phyloP scores from a whole-genome alignment of 2,797 vertebrate genomes.

The Ptychadena robeensis region DNA sequence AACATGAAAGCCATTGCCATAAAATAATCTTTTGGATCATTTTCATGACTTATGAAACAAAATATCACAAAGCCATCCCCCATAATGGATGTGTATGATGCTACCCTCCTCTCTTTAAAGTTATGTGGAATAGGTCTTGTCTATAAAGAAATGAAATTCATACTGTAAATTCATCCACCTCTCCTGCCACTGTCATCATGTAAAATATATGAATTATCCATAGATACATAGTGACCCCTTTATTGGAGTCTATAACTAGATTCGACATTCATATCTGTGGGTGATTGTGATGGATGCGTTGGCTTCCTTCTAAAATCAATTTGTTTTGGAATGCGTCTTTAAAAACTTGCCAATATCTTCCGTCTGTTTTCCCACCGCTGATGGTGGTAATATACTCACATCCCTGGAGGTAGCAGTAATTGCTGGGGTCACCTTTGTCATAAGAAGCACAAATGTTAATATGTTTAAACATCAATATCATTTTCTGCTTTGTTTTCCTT shows the following conservation, averaged over 20 bases:
- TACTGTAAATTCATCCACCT: background rate
- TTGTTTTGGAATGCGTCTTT: background rate
- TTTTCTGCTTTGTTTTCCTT: slow-evolving; percentile 57
- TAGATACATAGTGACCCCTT: background rate
- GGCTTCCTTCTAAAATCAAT: too few species aligned
- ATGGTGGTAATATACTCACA: slow-evolving; percentile 18
- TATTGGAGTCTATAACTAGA: too few species aligned
- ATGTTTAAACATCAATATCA: slow-evolving; percentile 50
- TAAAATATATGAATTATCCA: background rate
- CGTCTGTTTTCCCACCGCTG: background rate
- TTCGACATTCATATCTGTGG: too few species aligned
- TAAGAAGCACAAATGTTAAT: slow-evolving; percentile 48
- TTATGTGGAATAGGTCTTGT: background rate
- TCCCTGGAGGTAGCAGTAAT: slow-evolving; percentile 30
- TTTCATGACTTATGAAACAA: too few species aligned
- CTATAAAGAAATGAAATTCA: background rate
- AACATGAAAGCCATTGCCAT: too few species aligned
- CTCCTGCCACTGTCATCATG: background rate
- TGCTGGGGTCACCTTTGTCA: slow-evolving; percentile 46
- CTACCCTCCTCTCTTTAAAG: too few species aligned
- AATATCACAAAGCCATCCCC: too few species aligned
- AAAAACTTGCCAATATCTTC: too few species aligned
- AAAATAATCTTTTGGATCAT: too few species aligned
- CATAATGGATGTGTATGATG: background rate
- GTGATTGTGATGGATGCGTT: too few species aligned